Conservation (phyloP, 1,140 invertebrate species). For the Saccostrea cuccullata region DNA sequence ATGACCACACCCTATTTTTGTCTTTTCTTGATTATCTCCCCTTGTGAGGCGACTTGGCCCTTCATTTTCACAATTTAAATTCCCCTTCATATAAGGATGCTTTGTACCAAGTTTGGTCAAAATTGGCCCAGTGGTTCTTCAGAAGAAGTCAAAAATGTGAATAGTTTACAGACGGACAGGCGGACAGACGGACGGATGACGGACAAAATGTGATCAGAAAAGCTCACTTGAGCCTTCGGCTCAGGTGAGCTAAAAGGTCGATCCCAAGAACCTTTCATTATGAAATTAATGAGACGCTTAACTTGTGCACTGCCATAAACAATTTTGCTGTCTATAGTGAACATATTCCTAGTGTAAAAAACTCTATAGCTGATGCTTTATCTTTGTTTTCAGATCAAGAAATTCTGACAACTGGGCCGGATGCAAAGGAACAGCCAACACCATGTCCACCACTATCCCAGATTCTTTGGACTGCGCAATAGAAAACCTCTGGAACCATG, state of each 20-base stretch:
- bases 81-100: too few relatives aligned
- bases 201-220: too few relatives aligned
- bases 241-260: constrained; percentile 44
- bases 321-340: constrained; percentile 32
- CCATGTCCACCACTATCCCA: background rate
- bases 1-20: too few relatives aligned
- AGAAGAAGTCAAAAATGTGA: too few relatives aligned
- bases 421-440: background rate
- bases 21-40: too few relatives aligned
- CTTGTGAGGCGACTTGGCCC: too few relatives aligned
- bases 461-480: background rate
- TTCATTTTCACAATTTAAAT: too few relatives aligned
- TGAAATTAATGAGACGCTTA: constrained; percentile 46
- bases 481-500: background rate
- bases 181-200: too few relatives aligned
- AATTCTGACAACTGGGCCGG: constrained; percentile 1
- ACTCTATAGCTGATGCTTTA: constrained; percentile 40
- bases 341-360: constrained; percentile 45
- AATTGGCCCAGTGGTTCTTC: too few relatives aligned
- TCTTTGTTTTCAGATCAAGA: constrained; percentile 44
- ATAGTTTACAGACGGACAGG: too few relatives aligned
- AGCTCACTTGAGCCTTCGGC: too few relatives aligned
- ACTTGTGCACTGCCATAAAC: constrained; percentile 34
- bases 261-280: constrained; percentile 43
- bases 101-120: too few relatives aligned